Conservation (phyloP, 2,113 vertebrate genomes). For the Candoia aspera region DNA sequence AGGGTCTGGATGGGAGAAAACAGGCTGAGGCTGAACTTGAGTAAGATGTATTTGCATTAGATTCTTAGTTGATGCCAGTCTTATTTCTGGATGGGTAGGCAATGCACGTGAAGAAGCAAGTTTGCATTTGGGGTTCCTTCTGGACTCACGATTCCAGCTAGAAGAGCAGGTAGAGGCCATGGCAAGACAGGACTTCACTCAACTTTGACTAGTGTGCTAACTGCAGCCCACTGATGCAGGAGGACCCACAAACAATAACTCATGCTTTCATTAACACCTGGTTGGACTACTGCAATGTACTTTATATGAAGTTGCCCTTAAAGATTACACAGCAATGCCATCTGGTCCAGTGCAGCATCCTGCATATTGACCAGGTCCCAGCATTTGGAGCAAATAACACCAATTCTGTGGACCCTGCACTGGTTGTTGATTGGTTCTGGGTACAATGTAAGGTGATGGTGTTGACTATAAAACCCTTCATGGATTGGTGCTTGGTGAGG, state of each 20-base stretch:
- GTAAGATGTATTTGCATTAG: background rate
- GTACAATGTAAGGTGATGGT: background rate
- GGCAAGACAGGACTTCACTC: background rate
- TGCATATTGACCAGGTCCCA: background rate
- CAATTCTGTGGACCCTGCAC: background rate
- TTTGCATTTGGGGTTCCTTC: background rate
- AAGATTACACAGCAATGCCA: background rate
- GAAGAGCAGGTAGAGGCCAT: background rate
- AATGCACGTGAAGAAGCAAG: background rate
- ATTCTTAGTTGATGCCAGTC: background rate
- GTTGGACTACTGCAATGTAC: background rate
- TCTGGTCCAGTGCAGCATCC: background rate
- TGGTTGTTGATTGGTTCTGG: background rate
- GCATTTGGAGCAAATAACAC: background rate
- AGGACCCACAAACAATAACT: background rate
- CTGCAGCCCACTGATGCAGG: background rate
- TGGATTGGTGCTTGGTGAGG: background rate
- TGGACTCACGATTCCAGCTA: background rate
- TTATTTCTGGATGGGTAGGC: background rate
- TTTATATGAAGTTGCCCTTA: background rate
- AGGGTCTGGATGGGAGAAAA: background rate
- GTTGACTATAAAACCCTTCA: background rate
- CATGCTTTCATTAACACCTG: background rate
- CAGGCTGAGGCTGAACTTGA: background rate
- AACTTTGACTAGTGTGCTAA: background rate